These are phyloP conservation scores for Scolopax rusticola DNA, from an alignment of 2,797 vertebrate genomes.

Conservation along the genomic window DNA sequence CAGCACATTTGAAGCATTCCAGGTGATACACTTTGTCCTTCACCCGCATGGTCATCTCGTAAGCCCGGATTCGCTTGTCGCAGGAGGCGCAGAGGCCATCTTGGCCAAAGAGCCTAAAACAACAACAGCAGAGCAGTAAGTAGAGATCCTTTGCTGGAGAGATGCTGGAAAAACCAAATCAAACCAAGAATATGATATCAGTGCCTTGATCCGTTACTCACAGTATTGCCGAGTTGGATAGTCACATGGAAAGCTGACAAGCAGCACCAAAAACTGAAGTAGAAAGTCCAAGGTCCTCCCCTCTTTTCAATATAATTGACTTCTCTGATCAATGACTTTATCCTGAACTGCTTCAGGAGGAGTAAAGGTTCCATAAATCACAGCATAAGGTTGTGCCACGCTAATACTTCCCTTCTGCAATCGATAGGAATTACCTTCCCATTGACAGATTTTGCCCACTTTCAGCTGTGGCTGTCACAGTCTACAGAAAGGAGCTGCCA, in stretches of 20 bases:
- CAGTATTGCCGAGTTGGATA: no score
- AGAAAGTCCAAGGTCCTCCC: not conserved
- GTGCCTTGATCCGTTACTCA: not conserved
- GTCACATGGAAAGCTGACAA: not conserved
- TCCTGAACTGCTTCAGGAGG: not conserved
- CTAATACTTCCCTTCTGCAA: not conserved
- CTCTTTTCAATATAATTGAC: not conserved
- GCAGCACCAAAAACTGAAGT: not conserved
- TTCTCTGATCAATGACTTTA: not conserved
- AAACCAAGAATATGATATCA: not conserved
- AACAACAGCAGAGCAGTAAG: not conserved
- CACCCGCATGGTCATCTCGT: slow-evolving; percentile 99
- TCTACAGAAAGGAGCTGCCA: not conserved
- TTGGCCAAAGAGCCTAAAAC: slow-evolving; percentile 90
- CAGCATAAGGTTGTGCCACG: not conserved
- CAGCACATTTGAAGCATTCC: slow-evolving; percentile 98
- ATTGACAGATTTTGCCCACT: not conserved
- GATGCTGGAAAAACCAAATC: not conserved
- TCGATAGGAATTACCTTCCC: not conserved
- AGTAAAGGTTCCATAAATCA: not conserved
- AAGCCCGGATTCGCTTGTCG: slow-evolving; percentile 97
- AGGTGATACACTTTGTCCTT: slow-evolving; percentile 99
- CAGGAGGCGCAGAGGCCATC: slow-evolving; percentile 97
- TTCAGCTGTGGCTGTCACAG: not conserved
- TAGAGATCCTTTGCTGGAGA: not conserved